phyloP scores from a whole-genome alignment of 1,140 invertebrate genomes.

The Semibalanus balanoides region DNA sequence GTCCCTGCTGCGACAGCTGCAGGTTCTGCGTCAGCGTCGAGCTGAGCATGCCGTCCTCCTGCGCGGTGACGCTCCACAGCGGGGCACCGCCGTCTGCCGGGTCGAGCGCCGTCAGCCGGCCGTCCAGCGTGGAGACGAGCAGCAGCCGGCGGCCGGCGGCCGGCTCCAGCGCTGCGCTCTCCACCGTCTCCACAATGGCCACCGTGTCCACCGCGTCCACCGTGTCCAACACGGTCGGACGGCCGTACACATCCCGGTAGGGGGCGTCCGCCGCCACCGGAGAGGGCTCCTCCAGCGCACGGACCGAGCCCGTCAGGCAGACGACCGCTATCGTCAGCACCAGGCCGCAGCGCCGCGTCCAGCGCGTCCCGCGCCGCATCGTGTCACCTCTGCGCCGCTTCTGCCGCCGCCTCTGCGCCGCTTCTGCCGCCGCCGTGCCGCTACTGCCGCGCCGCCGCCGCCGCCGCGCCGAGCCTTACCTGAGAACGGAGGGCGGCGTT shows the following conservation, averaged over 20 bases:
- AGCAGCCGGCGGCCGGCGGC: slow-evolving; percentile 27
- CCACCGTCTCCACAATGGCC: neutral
- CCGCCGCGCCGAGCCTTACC: neutral
- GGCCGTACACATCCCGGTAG: neutral
- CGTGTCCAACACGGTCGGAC: neutral
- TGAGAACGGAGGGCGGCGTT: neutral
- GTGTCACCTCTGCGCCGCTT: too few relatives aligned
- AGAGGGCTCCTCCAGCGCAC: neutral
- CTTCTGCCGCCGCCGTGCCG: too few relatives aligned
- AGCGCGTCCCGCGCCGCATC: neutral
- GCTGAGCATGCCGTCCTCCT: slow-evolving; percentile 33
- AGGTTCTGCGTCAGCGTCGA: slow-evolving; percentile 15
- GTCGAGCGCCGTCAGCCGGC: slow-evolving; percentile 61
- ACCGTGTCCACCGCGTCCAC: neutral
- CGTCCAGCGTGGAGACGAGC: slow-evolving; percentile 77
- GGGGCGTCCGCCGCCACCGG: neutral
- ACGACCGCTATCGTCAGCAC: neutral
- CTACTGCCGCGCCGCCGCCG: neutral
- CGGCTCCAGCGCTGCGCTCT: neutral
- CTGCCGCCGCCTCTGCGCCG: too few relatives aligned
- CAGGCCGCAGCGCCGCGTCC: too few relatives aligned
- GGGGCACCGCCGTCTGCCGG: slow-evolving; percentile 12
- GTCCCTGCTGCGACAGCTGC: slow-evolving; percentile 68
- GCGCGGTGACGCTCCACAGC: slow-evolving; percentile 44
- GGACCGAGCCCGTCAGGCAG: neutral